Conservation (phyloP, 2,113 vertebrate species). For the Coptodon bakossiorum region DNA sequence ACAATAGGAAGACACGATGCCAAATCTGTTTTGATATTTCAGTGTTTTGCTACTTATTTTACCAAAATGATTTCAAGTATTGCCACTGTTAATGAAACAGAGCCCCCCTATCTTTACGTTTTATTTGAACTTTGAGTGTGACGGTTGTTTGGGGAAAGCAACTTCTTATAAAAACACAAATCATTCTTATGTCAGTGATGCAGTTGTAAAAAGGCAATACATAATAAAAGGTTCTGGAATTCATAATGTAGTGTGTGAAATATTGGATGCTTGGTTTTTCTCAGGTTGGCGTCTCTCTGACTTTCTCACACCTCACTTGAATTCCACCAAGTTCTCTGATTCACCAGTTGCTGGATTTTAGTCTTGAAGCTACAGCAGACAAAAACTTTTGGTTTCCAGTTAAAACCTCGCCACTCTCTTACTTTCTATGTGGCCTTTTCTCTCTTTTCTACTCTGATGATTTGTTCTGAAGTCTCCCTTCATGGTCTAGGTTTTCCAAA, state of each 20-base stretch:
- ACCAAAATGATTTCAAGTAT: constrained; percentile 26
- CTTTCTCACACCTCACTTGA: neutral
- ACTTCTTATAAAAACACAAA: constrained; percentile 31
- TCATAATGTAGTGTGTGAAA: constrained; percentile 30
- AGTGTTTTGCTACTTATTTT: constrained; percentile 56
- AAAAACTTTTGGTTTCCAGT: neutral
- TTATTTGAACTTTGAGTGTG: constrained; percentile 43
- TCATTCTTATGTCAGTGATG: constrained; percentile 34
- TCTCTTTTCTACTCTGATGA: neutral
- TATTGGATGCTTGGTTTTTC: neutral
- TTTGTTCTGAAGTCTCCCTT: neutral
- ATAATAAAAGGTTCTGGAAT: constrained; percentile 55
- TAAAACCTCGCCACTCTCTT: neutral
- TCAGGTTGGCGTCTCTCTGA: neutral
- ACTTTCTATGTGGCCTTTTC: neutral
- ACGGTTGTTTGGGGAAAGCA: constrained; percentile 3
- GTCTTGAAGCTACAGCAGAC: neutral
- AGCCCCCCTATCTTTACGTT: constrained; percentile 2
- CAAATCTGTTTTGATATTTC: constrained; percentile 45
- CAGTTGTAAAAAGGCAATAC: constrained; percentile 60
- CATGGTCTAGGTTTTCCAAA: neutral
- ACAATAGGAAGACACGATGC: constrained; percentile 14
- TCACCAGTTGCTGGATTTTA: neutral
- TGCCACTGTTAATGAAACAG: neutral
- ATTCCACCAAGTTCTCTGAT: neutral